Evolutionary conservation across 1,140 invertebrate genomes (phyloP).

Genomic region (Drosophila micromelanica): DNA sequence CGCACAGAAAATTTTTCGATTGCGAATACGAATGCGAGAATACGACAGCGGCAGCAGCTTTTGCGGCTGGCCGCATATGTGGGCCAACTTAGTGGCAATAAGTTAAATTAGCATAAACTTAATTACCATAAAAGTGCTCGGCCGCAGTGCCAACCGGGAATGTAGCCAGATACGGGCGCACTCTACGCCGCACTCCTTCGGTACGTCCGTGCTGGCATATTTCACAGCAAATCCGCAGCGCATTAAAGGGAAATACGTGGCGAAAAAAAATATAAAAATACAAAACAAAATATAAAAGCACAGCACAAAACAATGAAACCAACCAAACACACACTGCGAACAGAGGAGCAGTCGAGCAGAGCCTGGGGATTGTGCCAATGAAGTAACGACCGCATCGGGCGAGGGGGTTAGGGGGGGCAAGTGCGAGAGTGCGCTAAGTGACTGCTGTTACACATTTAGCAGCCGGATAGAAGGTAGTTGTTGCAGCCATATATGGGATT

Average conservation of each 20-base stretch:
- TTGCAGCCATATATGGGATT: constrained; percentile 60
- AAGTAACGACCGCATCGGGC: constrained; percentile 70
- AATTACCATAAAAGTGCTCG: constrained; percentile 81
- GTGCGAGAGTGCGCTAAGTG: constrained; percentile 61
- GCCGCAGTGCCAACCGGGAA: constrained; percentile 65
- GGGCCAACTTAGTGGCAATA: constrained; percentile 81
- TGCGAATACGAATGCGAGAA: constrained; percentile 5
- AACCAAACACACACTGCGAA: constrained; percentile 31
- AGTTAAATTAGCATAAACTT: constrained; percentile 83
- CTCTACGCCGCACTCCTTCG: background rate
- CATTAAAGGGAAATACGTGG: constrained; percentile 81
- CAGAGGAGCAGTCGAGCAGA: constrained; percentile 29
- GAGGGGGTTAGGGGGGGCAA: constrained; percentile 10
- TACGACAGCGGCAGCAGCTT: constrained; percentile 16
- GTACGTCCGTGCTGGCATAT: constrained; percentile 54
- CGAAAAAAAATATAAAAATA: constrained; percentile 44
- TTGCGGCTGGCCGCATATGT: constrained; percentile 79
- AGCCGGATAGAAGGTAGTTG: constrained; percentile 34
- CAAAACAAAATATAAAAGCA: constrained; percentile 33
- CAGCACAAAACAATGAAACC: constrained; percentile 74
- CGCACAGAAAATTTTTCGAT: background rate
- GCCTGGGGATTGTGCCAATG: constrained; percentile 79
- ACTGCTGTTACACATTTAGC: constrained; percentile 75
- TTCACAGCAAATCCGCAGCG: constrained; percentile 80
- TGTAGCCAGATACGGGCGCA: constrained; percentile 38